Conservation (phyloP, 2,888 invertebrate species). For the Eremobia ochroleuca region DNA sequence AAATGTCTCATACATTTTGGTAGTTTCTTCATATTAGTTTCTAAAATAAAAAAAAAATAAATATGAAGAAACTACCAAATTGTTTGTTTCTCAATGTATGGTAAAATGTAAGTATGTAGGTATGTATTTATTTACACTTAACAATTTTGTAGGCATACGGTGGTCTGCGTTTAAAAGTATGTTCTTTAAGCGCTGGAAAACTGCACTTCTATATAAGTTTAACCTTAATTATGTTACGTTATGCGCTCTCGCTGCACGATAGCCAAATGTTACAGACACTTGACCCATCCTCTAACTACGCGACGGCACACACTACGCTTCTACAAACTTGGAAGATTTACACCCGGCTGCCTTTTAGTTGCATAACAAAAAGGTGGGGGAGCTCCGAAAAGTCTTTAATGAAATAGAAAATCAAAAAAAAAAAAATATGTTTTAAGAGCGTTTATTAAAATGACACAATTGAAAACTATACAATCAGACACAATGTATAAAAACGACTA, state of each 20-base stretch:
- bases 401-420: neutral
- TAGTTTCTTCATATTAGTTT: no score
- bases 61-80: slow-evolving; percentile 3
- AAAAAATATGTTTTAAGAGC: no score
- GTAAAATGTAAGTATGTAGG: no score
- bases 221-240: slow-evolving; percentile 28
- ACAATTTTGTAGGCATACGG: neutral
- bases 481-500: neutral
- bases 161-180: slow-evolving; percentile 17
- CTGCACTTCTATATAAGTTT: slow-evolving; percentile 24
- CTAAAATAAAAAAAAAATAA: no score
- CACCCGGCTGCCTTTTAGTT: slow-evolving; percentile 15
- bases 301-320: slow-evolving; percentile 21
- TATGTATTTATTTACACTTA: neutral
- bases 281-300: slow-evolving; percentile 47
- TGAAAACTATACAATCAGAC: neutral
- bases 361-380: neutral
- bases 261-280: slow-evolving; percentile 54
- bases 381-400: neutral
- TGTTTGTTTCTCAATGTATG: no score
- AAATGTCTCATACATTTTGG: no score
- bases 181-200: slow-evolving; percentile 27
- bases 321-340: slow-evolving; percentile 36
- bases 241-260: slow-evolving; percentile 43
- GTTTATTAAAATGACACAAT: neutral